A percentile compares a stretch with the other conserved stretches of the same genome.
Conservation (phyloP, 1,140 invertebrate genomes). For the Cherax destructor region DNA sequence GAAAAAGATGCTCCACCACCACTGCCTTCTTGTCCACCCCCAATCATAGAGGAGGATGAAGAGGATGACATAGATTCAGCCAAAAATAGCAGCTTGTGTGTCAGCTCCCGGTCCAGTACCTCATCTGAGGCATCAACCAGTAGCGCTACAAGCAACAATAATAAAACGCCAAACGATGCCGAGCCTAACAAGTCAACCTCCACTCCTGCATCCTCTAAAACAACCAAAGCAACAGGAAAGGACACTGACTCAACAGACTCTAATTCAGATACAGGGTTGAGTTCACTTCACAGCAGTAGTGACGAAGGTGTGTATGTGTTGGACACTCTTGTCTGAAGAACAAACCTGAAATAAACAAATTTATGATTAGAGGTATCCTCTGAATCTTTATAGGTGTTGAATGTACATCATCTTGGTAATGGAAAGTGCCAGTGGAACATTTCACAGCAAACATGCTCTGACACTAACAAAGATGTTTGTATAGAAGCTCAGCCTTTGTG, state of each 20-base stretch:
- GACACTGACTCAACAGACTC: constrained; percentile 78
- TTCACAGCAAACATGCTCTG: background rate
- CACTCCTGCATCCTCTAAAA: constrained; percentile 41
- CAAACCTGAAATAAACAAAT: background rate
- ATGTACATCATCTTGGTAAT: background rate
- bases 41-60: constrained; percentile 25
- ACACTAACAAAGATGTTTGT: constrained; percentile 1
- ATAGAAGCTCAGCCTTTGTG: constrained; percentile 18
- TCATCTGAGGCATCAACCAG: constrained; percentile 65
- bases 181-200: constrained; percentile 15
- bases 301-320: constrained; percentile 76
- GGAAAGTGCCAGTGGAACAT: background rate
- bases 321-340: constrained; percentile 77
- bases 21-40: constrained; percentile 41
- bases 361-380: background rate
- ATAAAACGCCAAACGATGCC: background rate
- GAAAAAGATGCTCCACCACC: constrained; percentile 27
- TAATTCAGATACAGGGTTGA: constrained; percentile 80
- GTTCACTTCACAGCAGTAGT: constrained; percentile 78
- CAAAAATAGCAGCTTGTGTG: constrained; percentile 64
- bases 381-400: background rate
- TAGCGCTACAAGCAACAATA: constrained; percentile 4
- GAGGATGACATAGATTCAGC: constrained; percentile 66
- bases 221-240: constrained; percentile 65
- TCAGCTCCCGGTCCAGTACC: constrained; percentile 70